Base-by-base conservation (phyloP, 2,888 invertebrate genomes). In the Nasonia oneida region DNA sequence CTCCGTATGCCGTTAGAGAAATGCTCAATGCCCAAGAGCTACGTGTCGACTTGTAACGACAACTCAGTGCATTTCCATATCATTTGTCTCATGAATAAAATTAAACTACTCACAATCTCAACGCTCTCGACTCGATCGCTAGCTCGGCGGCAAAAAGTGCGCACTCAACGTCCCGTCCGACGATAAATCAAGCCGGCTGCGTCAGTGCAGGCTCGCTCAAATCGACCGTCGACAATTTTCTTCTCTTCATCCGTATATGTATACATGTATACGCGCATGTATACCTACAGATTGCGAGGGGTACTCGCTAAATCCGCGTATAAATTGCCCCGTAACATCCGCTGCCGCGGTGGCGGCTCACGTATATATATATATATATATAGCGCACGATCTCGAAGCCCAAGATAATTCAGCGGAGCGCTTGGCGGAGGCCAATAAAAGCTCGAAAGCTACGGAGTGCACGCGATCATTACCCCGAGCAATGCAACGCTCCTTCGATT, bases 251-350 rank as follows among this genome's bases (percentile, higher is more conserved):
- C 57, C n/a, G 18, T 57, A n/a, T n/a, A n/a, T n/a, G n/a, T 18
- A 57, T 15, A n/a, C n/a, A 23, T n/a, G n/a, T 61, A 61, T 53
- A 47, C 3, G 2, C 10, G 2, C 10, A 10, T 12, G 12, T 10
- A 23, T n/a, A 61, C 23, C 23, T 61, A 23, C 57, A 61, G n/a
- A 61, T 53, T 61, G 57, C 18, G 18, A 61, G 23, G 23, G 57
- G 8, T n/a, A n/a, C 57, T 61, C 57, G n/a, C 57, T 1, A 61
- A 61, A 61, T 61, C 67, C 67, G 29, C 67, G 33, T 67, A 67
- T 67, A 67, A 67, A 67, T 67, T 67, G 67, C 29, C 67, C 6
- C 67, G 67, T 67, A 67, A 67, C 67, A 67, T 67, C 67, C 67
- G 67, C 67, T 3, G 33, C 14, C 2, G 23, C 33, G 67, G 8